phyloP scores from a whole-genome alignment of 2,888 invertebrate species.

The Erebia aethiops region DNA sequence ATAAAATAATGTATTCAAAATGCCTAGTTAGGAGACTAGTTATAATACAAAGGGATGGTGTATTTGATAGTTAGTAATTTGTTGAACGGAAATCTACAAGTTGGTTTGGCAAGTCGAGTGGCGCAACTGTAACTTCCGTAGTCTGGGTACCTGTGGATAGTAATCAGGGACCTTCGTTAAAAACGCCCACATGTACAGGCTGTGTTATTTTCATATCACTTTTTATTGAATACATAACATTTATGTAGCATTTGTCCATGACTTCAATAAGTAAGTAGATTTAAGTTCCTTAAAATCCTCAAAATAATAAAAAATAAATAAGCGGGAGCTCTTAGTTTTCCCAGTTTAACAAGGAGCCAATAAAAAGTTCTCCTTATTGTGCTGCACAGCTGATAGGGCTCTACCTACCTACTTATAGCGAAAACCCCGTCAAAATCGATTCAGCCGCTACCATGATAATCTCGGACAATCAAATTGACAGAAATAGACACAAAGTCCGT shows the following conservation, averaged over 20 bases:
- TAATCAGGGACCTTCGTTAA: slow-evolving; percentile 46
- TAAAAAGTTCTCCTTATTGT: not conserved
- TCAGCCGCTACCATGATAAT: too few species aligned
- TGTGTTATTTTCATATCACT: slow-evolving; percentile 36
- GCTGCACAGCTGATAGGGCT: not conserved
- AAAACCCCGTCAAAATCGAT: too few species aligned
- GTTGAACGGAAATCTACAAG: slow-evolving; percentile 47
- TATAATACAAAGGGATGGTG: not conserved
- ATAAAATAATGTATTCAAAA: too few species aligned
- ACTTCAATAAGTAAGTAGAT: too few species aligned
- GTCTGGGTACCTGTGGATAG: slow-evolving; percentile 37
- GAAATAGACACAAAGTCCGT: too few species aligned
- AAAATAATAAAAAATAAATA: too few species aligned
- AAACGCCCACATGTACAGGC: slow-evolving; percentile 62
- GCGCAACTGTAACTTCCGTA: slow-evolving; percentile 54
- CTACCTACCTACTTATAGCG: too few species aligned
- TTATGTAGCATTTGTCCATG: not conserved
- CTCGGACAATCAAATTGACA: too few species aligned
- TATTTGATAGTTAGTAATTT: not conserved
- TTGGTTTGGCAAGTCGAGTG: slow-evolving; percentile 70
- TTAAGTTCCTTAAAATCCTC: too few species aligned
- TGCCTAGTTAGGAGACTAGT: too few species aligned
- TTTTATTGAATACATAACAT: not conserved
- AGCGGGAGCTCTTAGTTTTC: too few species aligned
- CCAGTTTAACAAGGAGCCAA: too few species aligned